Evolutionary conservation across 2,888 invertebrate species (phyloP), one percentile per base, ranked within the genome.

Genomic region (Nemoura dubitans): DNA sequence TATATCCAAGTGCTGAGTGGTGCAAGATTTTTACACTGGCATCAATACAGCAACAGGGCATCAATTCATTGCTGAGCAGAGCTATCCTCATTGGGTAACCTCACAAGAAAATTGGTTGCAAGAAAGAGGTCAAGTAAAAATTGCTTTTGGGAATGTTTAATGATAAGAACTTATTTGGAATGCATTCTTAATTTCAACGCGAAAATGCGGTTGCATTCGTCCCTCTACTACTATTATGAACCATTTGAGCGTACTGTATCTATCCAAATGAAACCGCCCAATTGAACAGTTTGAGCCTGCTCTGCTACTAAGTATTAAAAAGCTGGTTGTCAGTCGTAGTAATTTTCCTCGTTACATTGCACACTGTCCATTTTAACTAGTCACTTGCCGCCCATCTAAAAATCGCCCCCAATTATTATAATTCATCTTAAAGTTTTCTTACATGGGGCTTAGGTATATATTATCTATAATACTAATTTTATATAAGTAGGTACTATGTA

Each of bases 261-360:
- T 59, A 59, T 59, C 14, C 59, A 59, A 59, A 59, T 59, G 21
- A 59, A 59, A 59, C 14, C 59, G 21, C 59, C 59, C 59, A 59
- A 21, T 59, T 59, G 59, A 59, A 59, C 59, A 59, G 59, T 59
- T 59, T 59, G 59, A 59, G 59, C 59, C 59, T 59, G 36, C 36
- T 43, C 59, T 59, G 36, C 36, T 43, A 83, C 36, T 78, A 78
- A 78, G 27, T 78, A 27, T 78, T 78, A 27, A 27, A 83, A 83
- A 83, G 83, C 83, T 83, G 83, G 83, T 83, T 83, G 83, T 83
- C 83, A 83, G 83, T 83, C 83, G 83, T 83, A 83, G 42, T 83
- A 25, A 42, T 83, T 83, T 83, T 83, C 30, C 83, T 83, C 83
- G 30, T 30, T 83, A 83, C 36, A 83, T 83, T 83, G 83, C 83